phyloP scores from a whole-genome alignment of 2,113 vertebrate genomes.

The Hoplias malabaricus region DNA sequence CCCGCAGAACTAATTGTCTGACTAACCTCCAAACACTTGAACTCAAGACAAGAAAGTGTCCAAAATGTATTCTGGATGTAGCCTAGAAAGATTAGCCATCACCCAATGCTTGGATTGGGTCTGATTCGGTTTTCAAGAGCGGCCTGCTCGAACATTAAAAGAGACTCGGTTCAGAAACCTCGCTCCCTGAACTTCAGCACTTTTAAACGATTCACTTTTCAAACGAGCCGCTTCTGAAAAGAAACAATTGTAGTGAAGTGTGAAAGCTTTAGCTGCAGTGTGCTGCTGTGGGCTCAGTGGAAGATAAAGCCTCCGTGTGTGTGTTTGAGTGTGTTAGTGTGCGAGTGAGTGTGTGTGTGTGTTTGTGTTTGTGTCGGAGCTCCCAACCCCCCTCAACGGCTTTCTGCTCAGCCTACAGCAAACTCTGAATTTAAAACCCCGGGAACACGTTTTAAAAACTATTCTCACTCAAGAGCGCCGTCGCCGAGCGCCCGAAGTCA shows the following conservation, averaged over 20 bases:
- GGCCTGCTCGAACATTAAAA: not conserved
- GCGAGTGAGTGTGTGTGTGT: too few relatives aligned
- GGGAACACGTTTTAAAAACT: conserved; percentile 44
- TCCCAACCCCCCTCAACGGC: conserved; percentile 57
- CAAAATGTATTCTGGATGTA: too few relatives aligned
- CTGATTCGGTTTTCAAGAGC: too few relatives aligned
- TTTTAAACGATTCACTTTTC: not conserved
- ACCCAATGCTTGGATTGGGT: too few relatives aligned
- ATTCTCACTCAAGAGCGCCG: conserved; percentile 41
- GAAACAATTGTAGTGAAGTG: not conserved
- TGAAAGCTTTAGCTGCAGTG: not conserved
- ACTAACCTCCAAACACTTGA: too few relatives aligned
- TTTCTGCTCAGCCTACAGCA: conserved; percentile 56
- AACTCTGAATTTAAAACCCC: conserved; percentile 61
- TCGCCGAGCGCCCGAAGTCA: conserved; percentile 21
- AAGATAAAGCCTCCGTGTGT: too few relatives aligned
- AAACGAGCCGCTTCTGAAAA: not conserved
- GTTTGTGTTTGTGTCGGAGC: conserved; percentile 19
- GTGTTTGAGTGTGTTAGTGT: too few relatives aligned
- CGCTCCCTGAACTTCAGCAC: too few relatives aligned
- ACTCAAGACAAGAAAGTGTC: too few relatives aligned
- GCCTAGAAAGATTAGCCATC: too few relatives aligned
- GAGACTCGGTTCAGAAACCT: too few relatives aligned
- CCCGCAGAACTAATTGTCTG: too few relatives aligned
- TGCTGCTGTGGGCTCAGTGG: not conserved